Percentiles rank a stretch among this genome's conserved stretches.
phyloP scores from a whole-genome alignment of 1,140 invertebrate genomes.

The Drosophila gunungcola region DNA sequence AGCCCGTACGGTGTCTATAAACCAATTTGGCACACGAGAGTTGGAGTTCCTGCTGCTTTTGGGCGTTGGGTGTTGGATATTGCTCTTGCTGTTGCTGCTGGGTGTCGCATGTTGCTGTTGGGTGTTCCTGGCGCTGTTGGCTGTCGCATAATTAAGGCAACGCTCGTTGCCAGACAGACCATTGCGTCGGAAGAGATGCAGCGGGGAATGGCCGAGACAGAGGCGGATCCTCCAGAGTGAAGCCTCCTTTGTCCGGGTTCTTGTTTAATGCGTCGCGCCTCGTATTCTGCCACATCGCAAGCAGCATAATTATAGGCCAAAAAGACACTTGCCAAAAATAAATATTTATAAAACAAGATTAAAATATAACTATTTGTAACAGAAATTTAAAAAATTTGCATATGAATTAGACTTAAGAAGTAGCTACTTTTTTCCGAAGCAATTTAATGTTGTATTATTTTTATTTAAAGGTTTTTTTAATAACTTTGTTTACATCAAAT shows the following conservation, averaged over 20 bases:
- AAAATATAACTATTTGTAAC: no score
- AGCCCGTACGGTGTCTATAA: constrained; percentile 29
- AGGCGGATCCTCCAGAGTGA: constrained; percentile 23
- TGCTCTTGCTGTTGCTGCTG: constrained; percentile 5
- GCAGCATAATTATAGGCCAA: constrained; percentile 65
- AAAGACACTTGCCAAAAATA: constrained; percentile 11
- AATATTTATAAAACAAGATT: background rate
- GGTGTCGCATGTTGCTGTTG: constrained; percentile 26
- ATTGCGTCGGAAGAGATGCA: constrained; percentile 18
- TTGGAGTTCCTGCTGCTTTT: constrained; percentile 14
- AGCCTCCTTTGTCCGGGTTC: constrained; percentile 53
- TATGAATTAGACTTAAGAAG: no score
- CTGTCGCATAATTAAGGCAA: constrained; percentile 50
- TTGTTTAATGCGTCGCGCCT: constrained; percentile 58
- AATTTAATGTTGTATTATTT: no score
- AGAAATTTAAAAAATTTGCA: no score
- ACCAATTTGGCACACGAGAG: constrained; percentile 45
- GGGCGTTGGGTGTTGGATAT: constrained; percentile 7
- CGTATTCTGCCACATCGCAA: constrained; percentile 51
- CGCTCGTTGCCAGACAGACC: constrained; percentile 32
- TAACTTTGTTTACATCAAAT: background rate
- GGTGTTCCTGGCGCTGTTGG: constrained; percentile 25
- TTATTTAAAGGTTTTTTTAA: no score
- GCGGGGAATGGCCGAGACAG: background rate
- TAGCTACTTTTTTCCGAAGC: no score